Conservation (phyloP, 2,113 vertebrate genomes). For the Tachycineta bicolor region DNA sequence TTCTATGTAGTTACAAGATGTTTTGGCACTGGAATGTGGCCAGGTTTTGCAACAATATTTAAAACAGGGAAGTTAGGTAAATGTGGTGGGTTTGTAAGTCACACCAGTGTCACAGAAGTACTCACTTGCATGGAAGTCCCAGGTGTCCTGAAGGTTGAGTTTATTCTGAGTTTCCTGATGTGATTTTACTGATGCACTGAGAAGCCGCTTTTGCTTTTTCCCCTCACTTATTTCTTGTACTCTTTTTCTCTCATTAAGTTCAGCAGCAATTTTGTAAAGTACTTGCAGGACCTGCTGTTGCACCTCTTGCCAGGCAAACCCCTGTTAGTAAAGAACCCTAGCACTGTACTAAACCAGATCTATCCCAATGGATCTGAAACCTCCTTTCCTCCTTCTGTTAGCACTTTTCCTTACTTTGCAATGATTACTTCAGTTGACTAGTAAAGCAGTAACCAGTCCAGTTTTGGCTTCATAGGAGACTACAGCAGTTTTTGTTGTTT, state of each 20-base stretch:
- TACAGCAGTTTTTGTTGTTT: not conserved
- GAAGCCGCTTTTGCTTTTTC: not conserved
- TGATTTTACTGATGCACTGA: not conserved
- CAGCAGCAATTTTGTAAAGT: not conserved
- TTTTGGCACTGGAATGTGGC: not conserved
- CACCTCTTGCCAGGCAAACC: not conserved
- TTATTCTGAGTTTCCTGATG: not conserved
- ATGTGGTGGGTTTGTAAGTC: not conserved
- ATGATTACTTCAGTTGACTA: not conserved
- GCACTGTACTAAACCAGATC: not conserved
- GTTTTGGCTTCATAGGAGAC: not conserved
- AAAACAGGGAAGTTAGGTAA: rapidly evolving
- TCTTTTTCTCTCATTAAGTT: not conserved
- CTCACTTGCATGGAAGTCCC: not conserved
- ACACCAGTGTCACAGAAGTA: not conserved
- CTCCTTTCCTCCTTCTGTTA: not conserved
- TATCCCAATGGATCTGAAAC: not conserved
- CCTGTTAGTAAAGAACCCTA: not conserved
- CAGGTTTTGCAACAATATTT: not conserved
- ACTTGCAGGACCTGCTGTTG: not conserved
- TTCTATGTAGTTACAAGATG: not conserved
- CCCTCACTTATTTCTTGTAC: not conserved
- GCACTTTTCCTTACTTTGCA: not conserved
- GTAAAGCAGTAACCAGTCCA: not conserved
- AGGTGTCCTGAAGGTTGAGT: not conserved